Evolutionary conservation across 2,797 vertebrate genomes (phyloP), one percentile per base, ranked within the genome.

Genomic region (Mallotus villosus): DNA sequence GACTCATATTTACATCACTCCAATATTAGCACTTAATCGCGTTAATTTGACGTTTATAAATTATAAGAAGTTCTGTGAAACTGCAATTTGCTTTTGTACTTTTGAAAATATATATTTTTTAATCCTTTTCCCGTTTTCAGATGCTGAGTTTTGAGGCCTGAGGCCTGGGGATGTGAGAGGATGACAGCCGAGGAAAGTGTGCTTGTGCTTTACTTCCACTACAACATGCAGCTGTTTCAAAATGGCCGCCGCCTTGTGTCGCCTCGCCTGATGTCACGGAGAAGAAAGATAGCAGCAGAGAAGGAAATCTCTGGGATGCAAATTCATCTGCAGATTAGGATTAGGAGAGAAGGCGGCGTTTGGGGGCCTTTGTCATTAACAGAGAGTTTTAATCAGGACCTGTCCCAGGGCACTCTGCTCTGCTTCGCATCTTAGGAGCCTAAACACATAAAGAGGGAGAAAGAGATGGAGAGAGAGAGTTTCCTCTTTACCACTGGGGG

Each of bases 301-400:
- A 41, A 77, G 77, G 74, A 88, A 84, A 86, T 82, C 74, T 77
- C 61, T 63, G 34, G 46, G 25, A 29, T 46, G 37, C 25, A 62
- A 22, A 66, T 68, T 79, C 77, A 76, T 70, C 78, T 73, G 77
- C 59, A 91, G 89, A 92, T 93, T 93, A 91, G 89, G 89, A 92
- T 93, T 89, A 91, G 84, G 84, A 86, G 81, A 81, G 68, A 80
- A 46, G 68, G 8, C 37, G 64, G 74, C 64, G 53, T 68, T 41
- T 9, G 55, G 75, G 70, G 79, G 85, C 86, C 88, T 88, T 85
- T 86, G 86, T 91, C 91, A 91, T 92, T 92, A 91, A 90, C 88
- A 85, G 80, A 76, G 78, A 78, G 79, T 87, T 90, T 92, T 91
- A 92, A 93, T 91, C 87, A 89, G 85, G 86, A 84, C 87, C 83